phyloP scores from a whole-genome alignment of 2,888 invertebrate species.

The Pseudococcus longispinus region DNA sequence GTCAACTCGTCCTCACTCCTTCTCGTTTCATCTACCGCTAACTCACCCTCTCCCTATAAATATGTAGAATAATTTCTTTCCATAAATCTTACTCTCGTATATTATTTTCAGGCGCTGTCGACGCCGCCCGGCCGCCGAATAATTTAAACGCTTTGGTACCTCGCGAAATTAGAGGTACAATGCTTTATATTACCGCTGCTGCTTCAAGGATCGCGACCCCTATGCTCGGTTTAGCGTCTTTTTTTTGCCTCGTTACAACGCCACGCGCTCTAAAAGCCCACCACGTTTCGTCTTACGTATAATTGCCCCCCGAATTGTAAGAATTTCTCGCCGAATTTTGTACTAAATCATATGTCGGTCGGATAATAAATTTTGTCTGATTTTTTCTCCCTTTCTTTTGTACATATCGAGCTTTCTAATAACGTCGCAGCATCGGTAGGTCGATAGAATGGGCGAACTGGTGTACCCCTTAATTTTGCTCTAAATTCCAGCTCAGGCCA shows the following conservation, averaged over 20 bases:
- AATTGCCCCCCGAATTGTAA: not conserved
- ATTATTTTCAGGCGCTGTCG: constrained; percentile 12
- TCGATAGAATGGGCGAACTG: too few relatives aligned
- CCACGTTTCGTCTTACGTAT: not conserved
- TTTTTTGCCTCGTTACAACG: not conserved
- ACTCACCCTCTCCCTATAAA: not conserved
- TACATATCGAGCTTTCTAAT: not conserved
- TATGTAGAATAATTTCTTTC: constrained; percentile 35
- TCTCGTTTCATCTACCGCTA: not conserved
- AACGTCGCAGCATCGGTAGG: too few relatives aligned
- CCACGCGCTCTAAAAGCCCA: not conserved
- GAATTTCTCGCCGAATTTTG: not conserved
- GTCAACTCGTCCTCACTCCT: not conserved
- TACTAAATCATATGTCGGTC: not conserved
- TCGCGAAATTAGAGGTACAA: constrained; percentile 15
- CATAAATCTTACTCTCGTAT: constrained; percentile 30
- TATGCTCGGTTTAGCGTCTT: not conserved
- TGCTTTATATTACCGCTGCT: not conserved
- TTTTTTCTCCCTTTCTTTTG: not conserved
- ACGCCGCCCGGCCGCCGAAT: not conserved
- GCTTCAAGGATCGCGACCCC: not conserved
- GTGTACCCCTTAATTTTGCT: too few relatives aligned
- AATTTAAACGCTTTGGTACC: constrained; percentile 25
- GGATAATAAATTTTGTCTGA: not conserved
- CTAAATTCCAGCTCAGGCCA: too few relatives aligned